Base-by-base conservation (phyloP, 2,888 invertebrate species). In the Caenorhabditis doughertyi region DNA sequence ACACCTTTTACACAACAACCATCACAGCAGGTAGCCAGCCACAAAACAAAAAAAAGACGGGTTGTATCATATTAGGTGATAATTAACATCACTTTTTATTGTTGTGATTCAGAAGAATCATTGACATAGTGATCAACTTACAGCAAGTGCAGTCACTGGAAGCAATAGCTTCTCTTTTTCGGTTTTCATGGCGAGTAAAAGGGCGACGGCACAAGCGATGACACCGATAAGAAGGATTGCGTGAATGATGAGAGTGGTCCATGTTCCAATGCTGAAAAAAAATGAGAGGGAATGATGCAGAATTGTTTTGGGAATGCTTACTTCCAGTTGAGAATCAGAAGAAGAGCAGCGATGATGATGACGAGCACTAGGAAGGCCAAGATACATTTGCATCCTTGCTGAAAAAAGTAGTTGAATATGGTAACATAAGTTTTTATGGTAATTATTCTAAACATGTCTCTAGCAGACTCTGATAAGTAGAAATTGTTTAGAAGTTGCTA, bases 161-260 rank as follows among this genome's bases (percentile, higher is more conserved):
- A 85, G 62, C 3, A 87, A 49, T 9, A 87, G 73, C 23, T 84
- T 84, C 55, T 87, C 87, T 44, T 87, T 87, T 68, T 87, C 87
- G 21, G 74, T 80, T 56, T 84, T 85, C 80, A 83, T 84, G 2
- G 87, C 87, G 23, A 81, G 55, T 49, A 85, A 71, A 0, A 87
- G 42, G 13, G 77, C 77, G 23, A 35, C 51, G 13, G 82, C 83
- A 18, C 79, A 79, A 0, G 70, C 76, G 23, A 77, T 58, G 16
- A 84, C 44, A 2, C 79, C 81, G 44, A 76, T 27, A 9, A 85
- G 64, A 9, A 85, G 55, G 18, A 86, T 68, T 11, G 76, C 25
- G 73, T 84, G 84, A 16, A 82, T 42, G 62, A 79, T 71, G 13
- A 83, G 35, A 1, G 84, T 79, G 21, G 83, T 70, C 86, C 86